phyloP scores from a whole-genome alignment of 1,140 invertebrate genomes.

The Drosophila punjabiensis region DNA sequence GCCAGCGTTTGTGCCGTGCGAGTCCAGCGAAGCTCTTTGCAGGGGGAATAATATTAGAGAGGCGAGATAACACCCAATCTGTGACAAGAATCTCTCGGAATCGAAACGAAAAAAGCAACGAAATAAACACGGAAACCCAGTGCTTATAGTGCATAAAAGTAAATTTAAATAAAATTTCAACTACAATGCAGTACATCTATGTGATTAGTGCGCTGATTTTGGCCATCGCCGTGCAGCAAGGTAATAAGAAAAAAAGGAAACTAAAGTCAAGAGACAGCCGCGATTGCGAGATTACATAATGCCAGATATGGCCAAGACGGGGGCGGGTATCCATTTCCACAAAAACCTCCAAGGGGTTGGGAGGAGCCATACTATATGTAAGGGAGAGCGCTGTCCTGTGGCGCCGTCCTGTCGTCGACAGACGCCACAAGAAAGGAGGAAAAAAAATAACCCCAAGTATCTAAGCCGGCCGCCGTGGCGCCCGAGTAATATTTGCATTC shows the following conservation, averaged over 20 bases:
- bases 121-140: constrained; percentile 5
- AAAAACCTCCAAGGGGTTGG: constrained; percentile 1
- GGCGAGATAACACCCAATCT: constrained; percentile 31
- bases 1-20: constrained; percentile 61
- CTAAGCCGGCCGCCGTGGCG: constrained; percentile 71
- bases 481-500: constrained; percentile 54
- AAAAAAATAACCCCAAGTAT: constrained; percentile 16
- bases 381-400: constrained; percentile 28
- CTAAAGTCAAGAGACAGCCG: constrained; percentile 23
- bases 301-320: constrained; percentile 22
- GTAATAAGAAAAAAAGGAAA: constrained; percentile 36
- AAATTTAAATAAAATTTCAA: constrained; percentile 11
- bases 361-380: constrained; percentile 2
- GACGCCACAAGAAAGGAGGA: constrained; percentile 16
- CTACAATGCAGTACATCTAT: constrained; percentile 78
- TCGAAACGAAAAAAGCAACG: constrained; percentile 16
- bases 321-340: constrained; percentile 10
- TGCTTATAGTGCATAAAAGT: constrained; percentile 29
- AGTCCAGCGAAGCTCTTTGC: constrained; percentile 25
- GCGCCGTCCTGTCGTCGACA: constrained; percentile 36
- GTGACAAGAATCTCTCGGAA: constrained; percentile 16
- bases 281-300: constrained; percentile 76
- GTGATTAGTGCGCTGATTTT: constrained; percentile 77
- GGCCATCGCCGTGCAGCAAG: constrained; percentile 79
- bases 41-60: constrained; percentile 25